Evolutionary conservation across 2,797 vertebrate genomes (phyloP), one percentile per base, ranked within the genome.

Genomic region (Gastrophryne carolinensis): DNA sequence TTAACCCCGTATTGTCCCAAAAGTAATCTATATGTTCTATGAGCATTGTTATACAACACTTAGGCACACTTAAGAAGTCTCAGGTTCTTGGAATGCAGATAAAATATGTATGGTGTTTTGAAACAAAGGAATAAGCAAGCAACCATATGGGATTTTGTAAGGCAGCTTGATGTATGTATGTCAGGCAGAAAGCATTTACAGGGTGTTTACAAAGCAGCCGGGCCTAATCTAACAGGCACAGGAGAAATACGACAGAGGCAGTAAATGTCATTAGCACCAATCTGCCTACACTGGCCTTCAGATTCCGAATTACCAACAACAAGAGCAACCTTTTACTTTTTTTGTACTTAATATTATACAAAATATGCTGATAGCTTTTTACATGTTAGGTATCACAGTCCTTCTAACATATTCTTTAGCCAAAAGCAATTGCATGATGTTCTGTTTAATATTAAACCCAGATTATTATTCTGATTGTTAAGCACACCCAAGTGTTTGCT

Each of bases 31-130:
- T 56, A 63, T 17, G 8, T n/a, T 44, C 32, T 8, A 49, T 52
- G 19, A 24, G 58, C 61, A 57, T 72, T 60, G 72, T 54, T 30
- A 58, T 49, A 32, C 41, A 5, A 29, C 62, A 64, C 47, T 10
- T 27, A 4, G 8, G 3, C 24, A 50, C 23, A 69, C 47, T 70
- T 71, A 26, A 71, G 58, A 70, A 53, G 61, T 58, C 53, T 78
- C 50, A 37, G 24, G 29, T 78, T 72, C 32, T 34, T 11, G 9
- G 5, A 26, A 52, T 27, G 39, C 66, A 39, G 65, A 78, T 72
- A 65, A 71, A 78, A 72, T 35, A 72, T 72, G 30, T 30, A 5
- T 32, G 34, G 3, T n/a, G 60, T 52, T 65, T 65, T 65, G 66
- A 72, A 72, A 65, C 68, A 57, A 72, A 47, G 21, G 50, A 50